Evolutionary conservation across 2,113 vertebrate genomes (phyloP).

Genomic region (Xenopus laevis): DNA sequence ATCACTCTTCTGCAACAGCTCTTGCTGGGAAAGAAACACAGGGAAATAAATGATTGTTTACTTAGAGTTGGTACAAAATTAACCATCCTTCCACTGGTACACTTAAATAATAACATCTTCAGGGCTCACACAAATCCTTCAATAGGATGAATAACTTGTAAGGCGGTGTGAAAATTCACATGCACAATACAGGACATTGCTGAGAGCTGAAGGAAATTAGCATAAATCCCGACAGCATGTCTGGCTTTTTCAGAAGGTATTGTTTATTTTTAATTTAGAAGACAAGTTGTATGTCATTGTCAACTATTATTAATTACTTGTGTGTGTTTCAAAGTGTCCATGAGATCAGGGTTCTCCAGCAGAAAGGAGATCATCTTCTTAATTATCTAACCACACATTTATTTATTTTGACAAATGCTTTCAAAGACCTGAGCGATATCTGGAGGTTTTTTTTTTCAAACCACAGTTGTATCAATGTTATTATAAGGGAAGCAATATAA

Average conservation of each 20-base stretch:
- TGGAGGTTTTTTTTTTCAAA: not conserved
- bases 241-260: not conserved
- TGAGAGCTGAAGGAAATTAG: too few species aligned
- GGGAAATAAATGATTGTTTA: too few species aligned
- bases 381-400: not conserved
- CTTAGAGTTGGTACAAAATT: not conserved
- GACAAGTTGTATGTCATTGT: slow-evolving; percentile 24
- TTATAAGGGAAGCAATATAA: not conserved
- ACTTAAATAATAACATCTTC: not conserved
- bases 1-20: not conserved
- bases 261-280: slow-evolving; percentile 24
- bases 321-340: slow-evolving; percentile 16
- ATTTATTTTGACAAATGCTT: too few species aligned
- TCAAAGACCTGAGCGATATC: not conserved
- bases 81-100: not conserved
- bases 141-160: not conserved
- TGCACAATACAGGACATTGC: too few species aligned
- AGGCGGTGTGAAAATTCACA: not conserved
- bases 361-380: slow-evolving; percentile 34
- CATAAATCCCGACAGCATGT: too few species aligned
- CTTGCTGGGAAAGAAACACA: not conserved
- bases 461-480: not conserved
- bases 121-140: not conserved
- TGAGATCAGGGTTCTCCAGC: not conserved
- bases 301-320: slow-evolving; percentile 31